Evolutionary conservation across 2,113 vertebrate species (phyloP), one percentile per base, ranked within the genome.

Genomic region (Antigone vipio): DNA sequence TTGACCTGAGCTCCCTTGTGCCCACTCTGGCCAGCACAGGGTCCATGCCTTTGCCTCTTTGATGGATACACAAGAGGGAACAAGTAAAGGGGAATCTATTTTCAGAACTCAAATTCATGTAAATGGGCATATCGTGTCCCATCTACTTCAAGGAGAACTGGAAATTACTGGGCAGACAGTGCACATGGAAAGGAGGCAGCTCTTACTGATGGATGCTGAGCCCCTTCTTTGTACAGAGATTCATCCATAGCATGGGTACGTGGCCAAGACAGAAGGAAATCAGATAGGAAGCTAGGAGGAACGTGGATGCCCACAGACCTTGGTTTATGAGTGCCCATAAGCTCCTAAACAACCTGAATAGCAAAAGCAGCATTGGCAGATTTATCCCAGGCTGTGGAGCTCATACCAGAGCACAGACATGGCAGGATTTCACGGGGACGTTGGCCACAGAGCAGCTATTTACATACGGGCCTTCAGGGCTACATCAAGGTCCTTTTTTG

Each of bases 161-260:
- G 29, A 62, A 67, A 47, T 74, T 29, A 3, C 68, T 50, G 29
- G 53, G 12, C 49, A 80, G 58, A 75, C 1, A 1, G 56, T 34
- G 47, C 47, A 53, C 56, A 27, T 49, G 75, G 56, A 75, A 27
- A 63, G 30, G 27, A 27, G 10, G 9, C 30, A 66, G 44, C 6
- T 40, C 72, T n/a, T 11, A 12, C 38, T 75, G 66, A 40, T 5
- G 20, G 63, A 5, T 83, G 40, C 35, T 87, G 23, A 30, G 38
- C 22, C 68, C 6, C 32, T 63, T 8, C 30, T 55, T 44, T 23
- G 15, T 21, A 32, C 9, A 27, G 11, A 35, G 30, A 26, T 62
- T 53, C 55, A 42, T 11, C 63, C 50, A 1, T 13, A 32, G n/a
- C 20, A 5, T 1, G 19, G 22, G 7, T 40, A 30, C 3, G 0